phyloP scores from a whole-genome alignment of 2,113 vertebrate species.

The Patagioenas fasciata region DNA sequence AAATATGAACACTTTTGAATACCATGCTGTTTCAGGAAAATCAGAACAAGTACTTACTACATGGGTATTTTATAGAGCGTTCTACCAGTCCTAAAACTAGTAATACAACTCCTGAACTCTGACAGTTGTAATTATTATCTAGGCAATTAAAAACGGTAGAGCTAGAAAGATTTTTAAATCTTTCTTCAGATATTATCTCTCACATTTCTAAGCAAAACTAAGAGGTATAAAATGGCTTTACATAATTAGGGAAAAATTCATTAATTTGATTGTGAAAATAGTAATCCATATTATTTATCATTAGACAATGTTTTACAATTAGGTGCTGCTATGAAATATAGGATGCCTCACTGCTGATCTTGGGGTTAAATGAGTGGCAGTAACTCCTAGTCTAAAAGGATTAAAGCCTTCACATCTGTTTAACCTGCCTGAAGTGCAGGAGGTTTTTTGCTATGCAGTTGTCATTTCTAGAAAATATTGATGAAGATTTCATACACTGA shows the following conservation, averaged over 20 bases:
- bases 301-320: neutral
- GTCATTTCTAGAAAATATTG: neutral
- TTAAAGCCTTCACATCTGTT: neutral
- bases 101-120: neutral
- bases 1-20: neutral
- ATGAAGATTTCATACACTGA: neutral
- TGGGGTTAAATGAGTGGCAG: neutral
- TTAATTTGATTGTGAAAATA: neutral
- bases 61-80: neutral
- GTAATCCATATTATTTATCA: neutral
- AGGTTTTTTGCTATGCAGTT: neutral
- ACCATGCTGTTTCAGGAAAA: neutral
- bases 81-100: neutral
- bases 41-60: neutral
- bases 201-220: neutral
- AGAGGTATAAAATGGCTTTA: neutral
- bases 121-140: neutral
- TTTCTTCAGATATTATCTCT: neutral
- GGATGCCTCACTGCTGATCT: neutral
- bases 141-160: neutral
- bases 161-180: neutral
- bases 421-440: neutral
- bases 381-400: neutral
- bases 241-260: rapidly evolving
- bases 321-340: neutral